A percentile compares a stretch with the other conserved stretches of the same genome.
Conservation (phyloP, 2,797 vertebrate genomes). For the Lutjanus campechanus region DNA sequence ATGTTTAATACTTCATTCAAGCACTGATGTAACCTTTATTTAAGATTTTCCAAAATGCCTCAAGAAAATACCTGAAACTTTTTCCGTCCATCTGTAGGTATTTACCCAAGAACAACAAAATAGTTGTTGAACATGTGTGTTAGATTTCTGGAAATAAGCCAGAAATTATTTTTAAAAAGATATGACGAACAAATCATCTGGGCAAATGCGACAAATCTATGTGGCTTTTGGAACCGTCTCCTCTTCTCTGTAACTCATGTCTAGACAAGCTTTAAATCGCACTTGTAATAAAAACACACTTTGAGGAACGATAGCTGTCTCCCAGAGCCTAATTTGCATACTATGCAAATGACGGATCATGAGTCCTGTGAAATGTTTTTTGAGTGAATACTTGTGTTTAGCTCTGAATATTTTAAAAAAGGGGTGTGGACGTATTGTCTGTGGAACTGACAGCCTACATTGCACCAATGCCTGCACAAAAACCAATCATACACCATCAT, state of each 20-base stretch:
- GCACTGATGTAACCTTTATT: too few species aligned
- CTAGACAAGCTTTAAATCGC: neutral
- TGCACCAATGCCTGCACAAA: neutral
- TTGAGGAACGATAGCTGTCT: neutral
- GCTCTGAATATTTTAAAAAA: too few species aligned
- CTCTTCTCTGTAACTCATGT: neutral
- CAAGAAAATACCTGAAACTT: neutral
- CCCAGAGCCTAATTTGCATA: slow-evolving; percentile 17
- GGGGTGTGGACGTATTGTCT: neutral
- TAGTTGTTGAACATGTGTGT: neutral
- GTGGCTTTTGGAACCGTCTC: neutral
- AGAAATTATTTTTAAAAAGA: neutral
- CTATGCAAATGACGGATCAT: slow-evolving; percentile 26
- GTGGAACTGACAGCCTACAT: too few species aligned
- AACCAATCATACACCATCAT: neutral
- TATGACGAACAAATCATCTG: neutral
- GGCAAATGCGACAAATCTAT: neutral
- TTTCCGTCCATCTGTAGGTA: neutral
- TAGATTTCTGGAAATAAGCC: neutral
- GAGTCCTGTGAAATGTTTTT: neutral
- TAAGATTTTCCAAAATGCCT: too few species aligned
- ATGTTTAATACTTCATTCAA: too few species aligned
- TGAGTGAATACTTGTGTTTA: neutral
- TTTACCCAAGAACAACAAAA: neutral
- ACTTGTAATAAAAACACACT: neutral